Base-by-base conservation (phyloP, 2,888 invertebrate genomes). In the Orgyia antiqua region DNA sequence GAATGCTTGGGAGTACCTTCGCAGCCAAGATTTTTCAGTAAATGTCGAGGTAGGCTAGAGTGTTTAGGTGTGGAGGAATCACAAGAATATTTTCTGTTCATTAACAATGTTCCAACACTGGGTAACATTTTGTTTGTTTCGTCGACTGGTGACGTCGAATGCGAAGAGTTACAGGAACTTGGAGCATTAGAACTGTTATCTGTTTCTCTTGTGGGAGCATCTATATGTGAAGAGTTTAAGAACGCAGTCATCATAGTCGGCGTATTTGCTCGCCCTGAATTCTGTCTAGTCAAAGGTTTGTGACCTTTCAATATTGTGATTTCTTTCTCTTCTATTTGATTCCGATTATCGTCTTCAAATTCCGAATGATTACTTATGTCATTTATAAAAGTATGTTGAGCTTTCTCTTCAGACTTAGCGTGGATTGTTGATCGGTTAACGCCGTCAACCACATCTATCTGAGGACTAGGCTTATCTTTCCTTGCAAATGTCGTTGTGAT, bases 211-310 rank as follows among this genome's bases (percentile, higher is more conserved):
- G 53, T 66, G 3, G 73, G 61, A 13, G 65, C 52, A 29, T 82
- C 84, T 7, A 74, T 62, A 31, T 78, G 82, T 1, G 86, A 72
- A 0, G 86, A 82, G 45, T 86, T 84, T 18, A 86, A 57, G 53
- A 86, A 86, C 8, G 86, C 86, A 33, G 74, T 83, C 79, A 79
- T 84, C 77, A 78, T 83, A 2, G 82, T 77, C 1, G 84, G 76
- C n/a, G 83, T 76, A 27, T 82, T 77, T 2, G 80, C 88, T 1
- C 89, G 88, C 24, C 88, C 89, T 1, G 91, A 91, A 35, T 88
- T 82, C 50, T 92, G 91, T 15, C 93, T 83, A 8, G 91, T 89
- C 30, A 93, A 64, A 2, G 93, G 92, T 50, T 91, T 91, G 66
- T 93, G 93, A 19, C 90, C 88, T 66, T 90, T 90, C 30, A 88